Percentiles rank a stretch among this genome's conserved stretches.
These are phyloP conservation scores for Austrolebias charrua DNA, from an alignment of 2,797 vertebrate species.

Conservation along the genomic window DNA sequence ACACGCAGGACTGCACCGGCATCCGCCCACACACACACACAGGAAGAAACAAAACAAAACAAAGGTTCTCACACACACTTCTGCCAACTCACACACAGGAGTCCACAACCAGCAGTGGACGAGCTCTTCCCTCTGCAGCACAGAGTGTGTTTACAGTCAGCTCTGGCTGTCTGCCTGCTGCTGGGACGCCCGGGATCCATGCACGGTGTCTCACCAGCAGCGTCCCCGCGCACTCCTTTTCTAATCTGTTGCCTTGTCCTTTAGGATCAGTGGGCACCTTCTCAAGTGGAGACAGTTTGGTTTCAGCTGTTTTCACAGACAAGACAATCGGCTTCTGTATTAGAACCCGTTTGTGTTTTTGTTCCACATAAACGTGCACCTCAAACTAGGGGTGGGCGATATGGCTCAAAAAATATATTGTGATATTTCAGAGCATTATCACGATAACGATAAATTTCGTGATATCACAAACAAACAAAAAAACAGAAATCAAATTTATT, in stretches of 20 bases:
- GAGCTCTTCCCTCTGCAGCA: conserved; percentile 23
- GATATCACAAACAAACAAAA: too few relatives aligned
- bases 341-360: too few relatives aligned
- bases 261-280: not conserved
- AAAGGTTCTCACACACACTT: conserved; percentile 8
- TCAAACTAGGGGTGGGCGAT: too few relatives aligned
- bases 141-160: conserved; percentile 28
- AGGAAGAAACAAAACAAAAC: conserved; percentile 1
- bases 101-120: conserved; percentile 1
- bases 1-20: conserved; percentile 45
- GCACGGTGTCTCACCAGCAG: not conserved
- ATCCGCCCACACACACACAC: conserved; percentile 22
- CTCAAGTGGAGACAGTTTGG: not conserved
- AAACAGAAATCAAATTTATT: too few relatives aligned
- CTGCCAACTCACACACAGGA: conserved; percentile 16
- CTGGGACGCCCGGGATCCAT: not conserved
- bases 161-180: conserved; percentile 8
- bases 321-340: too few relatives aligned
- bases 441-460: too few relatives aligned
- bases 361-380: too few relatives aligned
- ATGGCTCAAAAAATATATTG: too few relatives aligned
- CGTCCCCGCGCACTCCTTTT: conserved; percentile 1
- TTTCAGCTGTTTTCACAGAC: too few relatives aligned
- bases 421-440: too few relatives aligned
- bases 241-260: not conserved